phyloP scores from a whole-genome alignment of 2,113 vertebrate genomes.

The Channa argus region DNA sequence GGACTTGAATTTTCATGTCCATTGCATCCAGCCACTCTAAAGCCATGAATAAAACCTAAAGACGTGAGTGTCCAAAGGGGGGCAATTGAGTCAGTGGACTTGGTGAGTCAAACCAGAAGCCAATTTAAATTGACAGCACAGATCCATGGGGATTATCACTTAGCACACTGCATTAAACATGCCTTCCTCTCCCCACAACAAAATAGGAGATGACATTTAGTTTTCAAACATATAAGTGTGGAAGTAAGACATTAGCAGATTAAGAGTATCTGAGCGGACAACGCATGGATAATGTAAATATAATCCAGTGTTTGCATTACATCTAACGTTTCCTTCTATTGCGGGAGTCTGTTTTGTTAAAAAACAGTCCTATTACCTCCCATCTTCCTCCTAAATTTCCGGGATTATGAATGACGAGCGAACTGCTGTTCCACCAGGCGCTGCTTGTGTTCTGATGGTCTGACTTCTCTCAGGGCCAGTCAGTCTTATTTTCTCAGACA shows the following conservation, averaged over 20 bases:
- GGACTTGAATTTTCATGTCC: slow-evolving; percentile 28
- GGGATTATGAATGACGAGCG: not conserved
- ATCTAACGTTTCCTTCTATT: not conserved
- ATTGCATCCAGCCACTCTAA: slow-evolving; percentile 8
- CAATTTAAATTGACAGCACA: slow-evolving; percentile 62
- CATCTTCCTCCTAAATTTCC: not conserved
- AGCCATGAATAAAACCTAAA: slow-evolving; percentile 44
- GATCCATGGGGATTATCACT: slow-evolving; percentile 60
- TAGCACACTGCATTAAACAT: slow-evolving; percentile 63
- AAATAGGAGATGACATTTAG: slow-evolving; percentile 31
- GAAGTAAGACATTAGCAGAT: slow-evolving; percentile 19
- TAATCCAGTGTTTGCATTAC: not conserved
- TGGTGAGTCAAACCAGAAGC: slow-evolving; percentile 65
- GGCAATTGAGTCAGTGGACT: slow-evolving; percentile 63
- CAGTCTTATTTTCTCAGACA: slow-evolving; percentile 39
- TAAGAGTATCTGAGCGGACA: slow-evolving; percentile 30
- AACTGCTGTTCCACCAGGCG: slow-evolving; percentile 3
- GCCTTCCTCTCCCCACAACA: slow-evolving; percentile 19
- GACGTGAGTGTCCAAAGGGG: slow-evolving; percentile 35
- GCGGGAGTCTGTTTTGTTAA: not conserved
- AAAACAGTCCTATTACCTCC: not conserved
- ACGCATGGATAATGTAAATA: not conserved
- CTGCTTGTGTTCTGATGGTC: slow-evolving; percentile 21
- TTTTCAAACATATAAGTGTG: not conserved
- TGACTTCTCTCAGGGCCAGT: slow-evolving; percentile 24